These are phyloP conservation scores for Rhagium mordax DNA, from an alignment of 2,888 invertebrate genomes.

Conservation along the genomic window DNA sequence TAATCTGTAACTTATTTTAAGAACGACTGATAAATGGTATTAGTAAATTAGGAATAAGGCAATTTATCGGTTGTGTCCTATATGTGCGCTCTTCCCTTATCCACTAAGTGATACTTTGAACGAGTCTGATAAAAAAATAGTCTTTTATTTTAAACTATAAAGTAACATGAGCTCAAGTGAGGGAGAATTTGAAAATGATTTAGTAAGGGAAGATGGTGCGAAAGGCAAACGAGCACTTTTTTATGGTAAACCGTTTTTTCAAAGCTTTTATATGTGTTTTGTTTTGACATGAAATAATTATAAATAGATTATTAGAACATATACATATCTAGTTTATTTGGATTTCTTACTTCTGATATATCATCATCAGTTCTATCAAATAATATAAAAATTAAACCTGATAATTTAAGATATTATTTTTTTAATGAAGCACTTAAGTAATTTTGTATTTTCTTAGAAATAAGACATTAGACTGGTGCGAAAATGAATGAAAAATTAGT, in stretches of 20 bases:
- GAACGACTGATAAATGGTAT: conserved; percentile 49
- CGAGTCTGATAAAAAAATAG: neutral
- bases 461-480: conserved; percentile 38
- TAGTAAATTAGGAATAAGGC: conserved; percentile 48
- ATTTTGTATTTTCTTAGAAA: conserved; percentile 46
- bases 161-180: conserved; percentile 25
- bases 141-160: conserved; percentile 8
- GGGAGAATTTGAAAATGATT: conserved; percentile 3
- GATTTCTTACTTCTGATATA: conserved; percentile 30
- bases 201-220: conserved; percentile 15
- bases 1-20: conserved; percentile 39
- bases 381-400: conserved; percentile 32
- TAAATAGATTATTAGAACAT: conserved; percentile 28
- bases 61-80: conserved; percentile 25
- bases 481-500: conserved; percentile 27
- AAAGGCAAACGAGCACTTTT: conserved; percentile 23
- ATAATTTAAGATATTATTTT: conserved; percentile 44
- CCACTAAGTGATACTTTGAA: conserved; percentile 15
- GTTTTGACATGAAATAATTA: conserved; percentile 14
- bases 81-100: conserved; percentile 20
- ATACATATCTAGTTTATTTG: conserved; percentile 33
- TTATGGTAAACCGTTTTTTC: conserved; percentile 18
- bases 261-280: conserved; percentile 17
- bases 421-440: conserved; percentile 41
- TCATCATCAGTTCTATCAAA: conserved; percentile 18